phyloP scores from a whole-genome alignment of 2,888 invertebrate species.

The Dasysyrphus albostriatus region DNA sequence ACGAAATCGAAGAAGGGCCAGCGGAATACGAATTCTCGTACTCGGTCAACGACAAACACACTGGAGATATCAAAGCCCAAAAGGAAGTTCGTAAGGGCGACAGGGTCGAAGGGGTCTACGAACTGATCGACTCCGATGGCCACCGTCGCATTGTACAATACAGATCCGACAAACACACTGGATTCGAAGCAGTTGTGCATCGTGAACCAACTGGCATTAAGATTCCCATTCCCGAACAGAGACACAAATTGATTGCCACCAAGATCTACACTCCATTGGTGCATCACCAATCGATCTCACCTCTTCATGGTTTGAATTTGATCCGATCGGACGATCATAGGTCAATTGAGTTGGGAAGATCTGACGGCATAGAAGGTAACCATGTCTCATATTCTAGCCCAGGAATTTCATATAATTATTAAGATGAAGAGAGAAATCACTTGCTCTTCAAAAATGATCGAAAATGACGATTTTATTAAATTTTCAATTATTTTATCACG shows the following conservation, averaged over 20 bases:
- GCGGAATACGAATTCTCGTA: constrained; percentile 85
- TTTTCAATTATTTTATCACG: neutral
- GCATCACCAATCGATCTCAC: constrained; percentile 78
- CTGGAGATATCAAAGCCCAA: constrained; percentile 85
- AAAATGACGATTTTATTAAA: neutral
- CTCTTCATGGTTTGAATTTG: constrained; percentile 75
- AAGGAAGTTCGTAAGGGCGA: constrained; percentile 85
- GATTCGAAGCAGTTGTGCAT: constrained; percentile 85
- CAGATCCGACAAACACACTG: constrained; percentile 85
- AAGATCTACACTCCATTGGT: constrained; percentile 77
- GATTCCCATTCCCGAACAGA: constrained; percentile 80
- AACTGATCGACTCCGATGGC: constrained; percentile 85
- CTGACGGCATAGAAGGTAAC: constrained; percentile 74
- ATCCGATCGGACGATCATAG: constrained; percentile 55
- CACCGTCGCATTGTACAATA: constrained; percentile 85
- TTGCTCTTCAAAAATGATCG: neutral
- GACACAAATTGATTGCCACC: constrained; percentile 78
- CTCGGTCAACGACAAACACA: constrained; percentile 84
- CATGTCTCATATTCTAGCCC: constrained; percentile 80
- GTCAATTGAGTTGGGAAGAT: constrained; percentile 33
- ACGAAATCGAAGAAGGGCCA: constrained; percentile 81
- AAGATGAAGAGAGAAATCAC: neutral
- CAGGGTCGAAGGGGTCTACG: constrained; percentile 85
- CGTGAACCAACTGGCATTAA: constrained; percentile 84
- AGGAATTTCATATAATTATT: constrained; percentile 80